These are phyloP conservation scores for Pipistrellus kuhlii DNA, from an alignment of 2,797 vertebrate species.

Conservation along the genomic window DNA sequence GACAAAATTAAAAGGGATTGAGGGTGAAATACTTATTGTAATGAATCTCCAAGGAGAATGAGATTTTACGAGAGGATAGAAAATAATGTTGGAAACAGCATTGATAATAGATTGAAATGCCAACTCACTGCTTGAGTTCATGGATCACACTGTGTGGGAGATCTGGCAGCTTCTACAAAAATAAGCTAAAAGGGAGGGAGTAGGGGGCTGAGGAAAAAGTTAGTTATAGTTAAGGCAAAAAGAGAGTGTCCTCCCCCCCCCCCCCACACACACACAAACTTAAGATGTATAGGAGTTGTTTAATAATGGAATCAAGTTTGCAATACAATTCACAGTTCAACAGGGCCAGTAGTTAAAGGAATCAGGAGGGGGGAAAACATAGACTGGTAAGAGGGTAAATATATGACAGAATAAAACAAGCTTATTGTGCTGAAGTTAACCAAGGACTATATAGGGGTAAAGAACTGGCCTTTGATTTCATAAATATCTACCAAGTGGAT, in stretches of 20 bases:
- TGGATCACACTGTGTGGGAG: background rate
- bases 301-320: slow-evolving; percentile 15
- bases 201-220: background rate
- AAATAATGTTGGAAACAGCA: background rate
- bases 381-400: background rate
- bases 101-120: background rate
- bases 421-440: slow-evolving; percentile 47
- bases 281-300: background rate
- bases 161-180: background rate
- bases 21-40: background rate
- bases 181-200: background rate
- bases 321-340: background rate
- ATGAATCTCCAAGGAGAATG: background rate
- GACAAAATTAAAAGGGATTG: background rate
- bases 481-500: background rate
- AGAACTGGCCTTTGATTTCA: background rate
- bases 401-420: background rate
- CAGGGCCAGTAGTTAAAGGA: background rate
- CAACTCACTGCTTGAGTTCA: background rate
- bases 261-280: background rate
- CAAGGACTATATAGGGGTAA: background rate
- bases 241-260: background rate
- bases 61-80: background rate
- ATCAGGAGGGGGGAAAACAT: background rate
- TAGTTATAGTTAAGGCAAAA: background rate